Evolutionary conservation across 2,888 invertebrate species (phyloP).

Genomic region (Allolobophora icterica): DNA sequence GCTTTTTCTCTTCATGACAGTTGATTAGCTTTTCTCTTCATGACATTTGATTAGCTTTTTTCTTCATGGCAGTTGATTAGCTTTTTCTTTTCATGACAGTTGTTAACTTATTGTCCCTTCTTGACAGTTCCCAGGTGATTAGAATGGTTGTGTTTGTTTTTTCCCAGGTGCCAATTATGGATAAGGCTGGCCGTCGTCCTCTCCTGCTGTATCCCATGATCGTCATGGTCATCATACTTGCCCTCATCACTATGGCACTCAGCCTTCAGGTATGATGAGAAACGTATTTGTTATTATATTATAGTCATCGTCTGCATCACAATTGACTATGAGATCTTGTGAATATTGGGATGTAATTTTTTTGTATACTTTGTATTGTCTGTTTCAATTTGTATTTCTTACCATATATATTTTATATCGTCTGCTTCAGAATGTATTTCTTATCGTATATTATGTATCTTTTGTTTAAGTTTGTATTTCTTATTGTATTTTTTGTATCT

Average conservation of each 20-base stretch:
- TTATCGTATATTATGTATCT: too few species aligned
- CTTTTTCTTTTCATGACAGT: too few species aligned
- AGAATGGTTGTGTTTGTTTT: not conserved
- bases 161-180: slow-evolving; percentile 84
- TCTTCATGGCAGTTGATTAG: not conserved
- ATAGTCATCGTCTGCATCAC: not conserved
- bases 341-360: not conserved
- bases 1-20: not conserved
- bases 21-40: too few species aligned
- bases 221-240: slow-evolving; percentile 75
- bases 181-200: slow-evolving; percentile 90
- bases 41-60: not conserved
- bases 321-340: not conserved
- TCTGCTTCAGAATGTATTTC: too few species aligned
- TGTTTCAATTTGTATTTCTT: too few species aligned
- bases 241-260: slow-evolving; percentile 71
- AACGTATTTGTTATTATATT: not conserved
- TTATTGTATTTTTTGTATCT: too few species aligned
- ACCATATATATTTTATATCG: too few species aligned
- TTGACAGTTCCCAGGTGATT: too few species aligned
- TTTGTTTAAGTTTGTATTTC: too few species aligned
- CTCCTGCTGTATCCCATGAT: slow-evolving; percentile 81
- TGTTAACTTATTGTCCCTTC: too few species aligned
- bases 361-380: not conserved
- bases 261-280: slow-evolving; percentile 54